Percentiles rank a stretch among this genome's conserved stretches.
phyloP scores from a whole-genome alignment of 1,140 invertebrate species.

The Calliphora vicina region DNA sequence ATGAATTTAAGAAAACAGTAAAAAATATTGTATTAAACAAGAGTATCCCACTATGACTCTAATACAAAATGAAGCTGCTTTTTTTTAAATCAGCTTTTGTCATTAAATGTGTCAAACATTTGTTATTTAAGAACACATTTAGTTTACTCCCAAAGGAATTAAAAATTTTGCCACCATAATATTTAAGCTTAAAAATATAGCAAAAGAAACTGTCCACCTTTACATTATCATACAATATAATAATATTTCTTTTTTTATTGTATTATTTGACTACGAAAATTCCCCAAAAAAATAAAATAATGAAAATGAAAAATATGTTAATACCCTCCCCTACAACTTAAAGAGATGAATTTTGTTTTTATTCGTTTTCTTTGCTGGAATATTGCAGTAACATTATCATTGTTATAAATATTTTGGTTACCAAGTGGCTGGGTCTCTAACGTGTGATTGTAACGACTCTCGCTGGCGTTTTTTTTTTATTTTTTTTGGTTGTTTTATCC shows the following conservation, averaged over 20 bases:
- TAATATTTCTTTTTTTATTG: constrained; percentile 7
- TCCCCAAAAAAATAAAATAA: neutral
- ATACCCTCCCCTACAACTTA: neutral
- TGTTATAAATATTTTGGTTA: neutral
- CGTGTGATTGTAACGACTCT: neutral
- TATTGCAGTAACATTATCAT: neutral
- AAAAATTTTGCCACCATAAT: constrained; percentile 4
- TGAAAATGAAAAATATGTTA: neutral
- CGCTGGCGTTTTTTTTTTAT: neutral
- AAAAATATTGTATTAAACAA: too few species aligned
- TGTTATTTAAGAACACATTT: constrained; percentile 33
- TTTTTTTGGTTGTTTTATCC: constrained; percentile 23
- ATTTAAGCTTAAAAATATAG: neutral
- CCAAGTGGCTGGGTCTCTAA: neutral
- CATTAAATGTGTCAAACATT: constrained; percentile 29
- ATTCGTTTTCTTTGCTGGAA: neutral
- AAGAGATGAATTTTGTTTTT: neutral
- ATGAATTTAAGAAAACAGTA: too few species aligned
- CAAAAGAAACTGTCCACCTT: neutral
- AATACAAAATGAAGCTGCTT: neutral
- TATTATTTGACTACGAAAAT: neutral
- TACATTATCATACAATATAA: neutral
- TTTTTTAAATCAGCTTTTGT: constrained; percentile 14
- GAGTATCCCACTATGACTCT: neutral
- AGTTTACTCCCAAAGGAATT: neutral